Conservation (phyloP, 1,140 invertebrate genomes). For the Drosophila micromelanica region DNA sequence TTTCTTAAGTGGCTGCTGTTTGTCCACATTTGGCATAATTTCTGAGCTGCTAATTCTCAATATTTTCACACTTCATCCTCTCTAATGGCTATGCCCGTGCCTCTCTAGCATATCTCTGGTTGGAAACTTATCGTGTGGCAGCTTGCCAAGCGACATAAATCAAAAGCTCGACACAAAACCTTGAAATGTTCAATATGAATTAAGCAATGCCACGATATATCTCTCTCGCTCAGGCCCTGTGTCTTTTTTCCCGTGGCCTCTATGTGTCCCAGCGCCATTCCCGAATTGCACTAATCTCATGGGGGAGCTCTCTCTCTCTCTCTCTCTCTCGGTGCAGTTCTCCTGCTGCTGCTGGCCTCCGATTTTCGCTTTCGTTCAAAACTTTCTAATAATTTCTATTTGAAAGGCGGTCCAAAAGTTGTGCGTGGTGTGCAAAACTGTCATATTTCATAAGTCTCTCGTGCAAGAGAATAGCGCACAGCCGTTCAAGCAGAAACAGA, state of each 20-base stretch:
- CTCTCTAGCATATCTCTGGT: not conserved
- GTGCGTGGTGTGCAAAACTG: slow-evolving; percentile 79
- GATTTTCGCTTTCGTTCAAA: slow-evolving; percentile 69
- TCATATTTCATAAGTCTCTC: slow-evolving; percentile 78
- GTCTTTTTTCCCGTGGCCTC: not conserved
- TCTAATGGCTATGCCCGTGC: not conserved
- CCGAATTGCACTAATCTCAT: slow-evolving; percentile 69
- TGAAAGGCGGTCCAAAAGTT: slow-evolving; percentile 74
- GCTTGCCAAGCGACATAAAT: slow-evolving; percentile 58
- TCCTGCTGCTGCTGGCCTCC: slow-evolving; percentile 15
- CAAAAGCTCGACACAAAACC: slow-evolving; percentile 58
- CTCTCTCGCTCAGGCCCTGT: slow-evolving; percentile 18
- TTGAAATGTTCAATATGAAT: slow-evolving; percentile 68
- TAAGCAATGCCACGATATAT: slow-evolving; percentile 35
- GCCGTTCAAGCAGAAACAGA: too few relatives aligned
- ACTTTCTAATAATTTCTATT: slow-evolving; percentile 82
- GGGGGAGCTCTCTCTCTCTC: too few relatives aligned
- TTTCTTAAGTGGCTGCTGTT: slow-evolving; percentile 1
- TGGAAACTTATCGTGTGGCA: slow-evolving; percentile 35
- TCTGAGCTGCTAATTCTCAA: slow-evolving; percentile 18
- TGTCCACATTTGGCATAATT: slow-evolving; percentile 11
- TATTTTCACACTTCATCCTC: slow-evolving; percentile 2
- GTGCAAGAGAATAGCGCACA: not conserved
- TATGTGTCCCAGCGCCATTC: slow-evolving; percentile 8
- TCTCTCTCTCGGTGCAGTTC: slow-evolving; percentile 54